phyloP scores from a whole-genome alignment of 2,888 invertebrate genomes.

The Drosophila buzzatii region DNA sequence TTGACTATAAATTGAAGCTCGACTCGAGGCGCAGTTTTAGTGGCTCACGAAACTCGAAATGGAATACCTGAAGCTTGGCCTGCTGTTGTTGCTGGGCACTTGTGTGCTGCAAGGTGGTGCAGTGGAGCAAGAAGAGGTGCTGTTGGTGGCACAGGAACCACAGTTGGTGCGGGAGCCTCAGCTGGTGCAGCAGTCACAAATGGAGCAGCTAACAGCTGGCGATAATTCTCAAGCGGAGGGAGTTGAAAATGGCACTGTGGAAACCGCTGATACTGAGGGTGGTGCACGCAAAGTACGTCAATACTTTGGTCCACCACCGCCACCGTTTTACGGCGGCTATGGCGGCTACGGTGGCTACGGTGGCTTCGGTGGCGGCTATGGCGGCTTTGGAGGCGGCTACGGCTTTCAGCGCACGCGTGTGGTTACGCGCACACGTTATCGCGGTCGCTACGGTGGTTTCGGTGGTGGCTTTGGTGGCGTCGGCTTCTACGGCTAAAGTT shows the following conservation, averaged over 20 bases:
- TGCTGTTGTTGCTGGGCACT: conserved; percentile 44
- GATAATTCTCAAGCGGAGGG: conserved; percentile 52
- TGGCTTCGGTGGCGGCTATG: conserved; percentile 43
- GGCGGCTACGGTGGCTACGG: conserved; percentile 49
- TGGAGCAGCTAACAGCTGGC: conserved; percentile 32
- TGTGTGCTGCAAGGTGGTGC: conserved; percentile 26
- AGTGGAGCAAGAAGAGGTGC: conserved; percentile 13
- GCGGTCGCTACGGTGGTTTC: conserved; percentile 58
- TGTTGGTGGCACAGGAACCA: not conserved
- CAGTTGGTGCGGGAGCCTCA: not conserved
- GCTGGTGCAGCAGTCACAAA: not conserved
- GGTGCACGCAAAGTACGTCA: conserved; percentile 68
- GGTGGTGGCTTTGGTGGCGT: conserved; percentile 51
- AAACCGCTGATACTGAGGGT: not conserved
- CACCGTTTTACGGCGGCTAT: conserved; percentile 66
- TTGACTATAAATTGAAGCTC: conserved; percentile 64
- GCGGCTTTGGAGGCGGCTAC: conserved; percentile 42
- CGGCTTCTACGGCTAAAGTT: conserved; percentile 60
- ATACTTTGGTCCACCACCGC: conserved; percentile 63
- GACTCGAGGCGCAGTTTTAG: conserved; percentile 42
- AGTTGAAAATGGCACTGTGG: conserved; percentile 1
- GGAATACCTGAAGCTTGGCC: conserved; percentile 41
- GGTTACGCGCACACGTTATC: conserved; percentile 72
- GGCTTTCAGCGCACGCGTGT: conserved; percentile 59
- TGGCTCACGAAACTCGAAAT: conserved; percentile 45